Conservation (phyloP, 2,888 invertebrate species). For the Venusia cambrica region DNA sequence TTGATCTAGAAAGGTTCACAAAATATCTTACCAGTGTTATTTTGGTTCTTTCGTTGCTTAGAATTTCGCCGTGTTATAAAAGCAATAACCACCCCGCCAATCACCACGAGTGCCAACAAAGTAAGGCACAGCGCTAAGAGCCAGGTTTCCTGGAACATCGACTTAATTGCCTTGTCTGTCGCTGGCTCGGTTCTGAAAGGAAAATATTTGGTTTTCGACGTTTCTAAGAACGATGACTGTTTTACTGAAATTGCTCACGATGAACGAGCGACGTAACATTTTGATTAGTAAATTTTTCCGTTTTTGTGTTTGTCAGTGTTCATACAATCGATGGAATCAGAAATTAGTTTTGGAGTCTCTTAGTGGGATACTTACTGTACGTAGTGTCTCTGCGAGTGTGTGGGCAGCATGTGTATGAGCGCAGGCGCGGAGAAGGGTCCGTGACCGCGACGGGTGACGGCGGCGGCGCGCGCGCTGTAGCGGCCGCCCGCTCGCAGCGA, state of each 20-base stretch:
- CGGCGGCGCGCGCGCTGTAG: constrained; percentile 94
- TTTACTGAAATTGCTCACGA: constrained; percentile 3
- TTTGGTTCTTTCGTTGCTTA: constrained; percentile 68
- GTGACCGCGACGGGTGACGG: constrained; percentile 91
- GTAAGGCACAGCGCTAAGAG: constrained; percentile 64
- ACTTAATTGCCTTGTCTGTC: constrained; percentile 70
- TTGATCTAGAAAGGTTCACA: no score
- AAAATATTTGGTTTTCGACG: constrained; percentile 32
- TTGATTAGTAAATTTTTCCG: no score
- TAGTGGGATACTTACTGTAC: constrained; percentile 61
- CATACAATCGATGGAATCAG: no score
- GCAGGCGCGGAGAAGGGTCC: constrained; percentile 93
- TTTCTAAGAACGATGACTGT: constrained; percentile 2
- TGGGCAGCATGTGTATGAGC: constrained; percentile 86
- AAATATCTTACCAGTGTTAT: constrained; percentile 50
- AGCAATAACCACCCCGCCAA: constrained; percentile 61
- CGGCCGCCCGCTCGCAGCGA: constrained; percentile 92
- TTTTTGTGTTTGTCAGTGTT: no score
- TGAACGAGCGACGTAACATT: no score
- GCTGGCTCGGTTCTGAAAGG: constrained; percentile 73
- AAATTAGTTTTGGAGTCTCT: no score
- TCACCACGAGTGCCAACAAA: constrained; percentile 63
- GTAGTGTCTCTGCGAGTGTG: constrained; percentile 69
- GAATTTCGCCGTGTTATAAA: constrained; percentile 61
- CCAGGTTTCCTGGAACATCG: constrained; percentile 77